Percentiles rank a stretch among this genome's conserved stretches.
These are phyloP conservation scores for Ctenicera cuprea DNA, from an alignment of 2,888 invertebrate genomes.

Conservation along the genomic window DNA sequence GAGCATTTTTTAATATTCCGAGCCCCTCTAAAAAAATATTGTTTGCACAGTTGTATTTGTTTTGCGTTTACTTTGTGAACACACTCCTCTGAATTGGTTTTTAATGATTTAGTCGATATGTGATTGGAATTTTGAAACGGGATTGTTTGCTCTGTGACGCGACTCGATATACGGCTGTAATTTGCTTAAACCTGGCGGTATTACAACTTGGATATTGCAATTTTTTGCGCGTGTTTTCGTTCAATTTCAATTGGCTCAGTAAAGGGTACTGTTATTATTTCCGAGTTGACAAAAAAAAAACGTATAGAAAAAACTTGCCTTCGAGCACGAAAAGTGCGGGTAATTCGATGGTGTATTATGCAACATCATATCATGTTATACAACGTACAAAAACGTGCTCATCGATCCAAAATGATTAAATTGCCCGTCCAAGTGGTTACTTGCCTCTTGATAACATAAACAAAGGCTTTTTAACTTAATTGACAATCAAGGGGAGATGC, in stretches of 20 bases:
- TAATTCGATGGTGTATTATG: conserved; percentile 10
- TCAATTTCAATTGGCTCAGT: conserved; percentile 31
- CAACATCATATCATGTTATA: neutral
- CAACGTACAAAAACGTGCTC: conserved; percentile 18
- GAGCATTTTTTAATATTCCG: conserved; percentile 22
- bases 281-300: conserved; percentile 22
- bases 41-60: conserved; percentile 38
- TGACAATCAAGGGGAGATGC: conserved; percentile 48
- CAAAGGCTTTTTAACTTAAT: conserved; percentile 51
- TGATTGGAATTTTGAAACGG: conserved; percentile 46
- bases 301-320: neutral
- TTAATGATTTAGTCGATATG: conserved; percentile 50
- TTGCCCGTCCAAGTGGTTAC: conserved; percentile 44
- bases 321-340: neutral
- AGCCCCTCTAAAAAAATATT: conserved; percentile 6
- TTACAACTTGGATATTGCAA: conserved; percentile 22
- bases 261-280: neutral
- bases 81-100: conserved; percentile 44
- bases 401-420: conserved; percentile 45
- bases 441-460: conserved; percentile 48
- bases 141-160: conserved; percentile 40
- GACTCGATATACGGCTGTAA: conserved; percentile 22
- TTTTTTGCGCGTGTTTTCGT: conserved; percentile 32
- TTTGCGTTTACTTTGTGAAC: conserved; percentile 35
- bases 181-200: conserved; percentile 37